phyloP scores from a whole-genome alignment of 2,888 invertebrate species.

The Trilocha varians region DNA sequence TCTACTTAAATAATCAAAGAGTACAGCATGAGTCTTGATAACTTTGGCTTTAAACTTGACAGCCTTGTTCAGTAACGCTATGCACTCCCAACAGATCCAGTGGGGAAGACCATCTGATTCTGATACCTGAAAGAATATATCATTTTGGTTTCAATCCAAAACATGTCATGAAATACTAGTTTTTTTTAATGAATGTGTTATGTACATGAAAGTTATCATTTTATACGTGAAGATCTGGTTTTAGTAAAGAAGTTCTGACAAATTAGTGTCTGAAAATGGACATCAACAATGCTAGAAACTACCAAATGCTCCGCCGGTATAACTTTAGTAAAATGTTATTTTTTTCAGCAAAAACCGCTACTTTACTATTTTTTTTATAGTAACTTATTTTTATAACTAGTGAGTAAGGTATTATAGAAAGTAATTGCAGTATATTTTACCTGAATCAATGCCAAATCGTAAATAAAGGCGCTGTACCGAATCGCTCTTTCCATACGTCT shows the following conservation, averaged over 20 bases:
- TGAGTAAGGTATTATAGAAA: not conserved
- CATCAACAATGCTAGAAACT: too few species aligned
- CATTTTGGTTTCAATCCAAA: not conserved
- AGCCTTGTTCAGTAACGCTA: constrained; percentile 32
- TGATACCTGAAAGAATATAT: constrained; percentile 28
- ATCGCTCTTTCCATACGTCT: constrained; percentile 28
- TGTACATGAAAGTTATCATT: too few species aligned
- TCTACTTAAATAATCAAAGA: constrained; percentile 47
- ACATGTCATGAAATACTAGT: too few species aligned
- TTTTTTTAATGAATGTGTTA: too few species aligned
- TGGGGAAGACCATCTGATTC: constrained; percentile 48
- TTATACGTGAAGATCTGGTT: too few species aligned
- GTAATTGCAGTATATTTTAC: constrained; percentile 27
- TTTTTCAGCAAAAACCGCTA: not conserved
- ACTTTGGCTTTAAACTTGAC: constrained; percentile 44
- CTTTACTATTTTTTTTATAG: not conserved
- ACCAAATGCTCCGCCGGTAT: not conserved
- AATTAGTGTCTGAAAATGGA: too few species aligned
- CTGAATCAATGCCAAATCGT: constrained; percentile 40
- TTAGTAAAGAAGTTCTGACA: too few species aligned
- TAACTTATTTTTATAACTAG: not conserved
- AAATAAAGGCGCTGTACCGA: constrained; percentile 24
- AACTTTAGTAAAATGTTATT: not conserved
- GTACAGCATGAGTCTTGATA: constrained; percentile 31
- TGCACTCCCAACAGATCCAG: constrained; percentile 50